Conservation (phyloP, 1,140 invertebrate species). For the Drosophila triauraria region DNA sequence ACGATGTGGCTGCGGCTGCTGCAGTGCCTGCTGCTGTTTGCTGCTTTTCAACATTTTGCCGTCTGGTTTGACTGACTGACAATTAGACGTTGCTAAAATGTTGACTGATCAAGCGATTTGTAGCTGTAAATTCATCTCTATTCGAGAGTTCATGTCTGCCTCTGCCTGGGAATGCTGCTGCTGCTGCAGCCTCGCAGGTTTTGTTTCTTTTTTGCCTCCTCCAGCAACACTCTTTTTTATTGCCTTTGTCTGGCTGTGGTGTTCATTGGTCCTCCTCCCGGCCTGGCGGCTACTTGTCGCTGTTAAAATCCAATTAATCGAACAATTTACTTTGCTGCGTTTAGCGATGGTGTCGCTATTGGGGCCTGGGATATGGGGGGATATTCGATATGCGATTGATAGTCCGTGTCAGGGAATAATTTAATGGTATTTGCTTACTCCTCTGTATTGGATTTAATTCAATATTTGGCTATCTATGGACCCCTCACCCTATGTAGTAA, state of each 20-base stretch:
- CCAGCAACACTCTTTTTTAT: conserved; percentile 39
- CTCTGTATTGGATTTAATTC: neutral
- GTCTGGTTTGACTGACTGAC: conserved; percentile 75
- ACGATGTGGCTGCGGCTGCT: conserved; percentile 16
- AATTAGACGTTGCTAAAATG: conserved; percentile 83
- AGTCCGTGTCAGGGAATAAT: conserved; percentile 28
- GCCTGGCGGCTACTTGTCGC: conserved; percentile 79
- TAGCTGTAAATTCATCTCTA: conserved; percentile 85
- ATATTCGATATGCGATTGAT: conserved; percentile 43
- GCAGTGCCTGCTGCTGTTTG: neutral
- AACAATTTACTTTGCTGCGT: conserved; percentile 84
- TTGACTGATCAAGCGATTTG: conserved; percentile 85
- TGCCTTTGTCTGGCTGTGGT: conserved; percentile 39
- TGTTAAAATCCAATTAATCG: conserved; percentile 85
- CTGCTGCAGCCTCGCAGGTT: conserved; percentile 8
- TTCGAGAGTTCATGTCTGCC: conserved; percentile 69
- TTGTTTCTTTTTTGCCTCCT: conserved; percentile 5
- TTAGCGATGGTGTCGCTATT: conserved; percentile 74
- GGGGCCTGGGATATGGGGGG: conserved; percentile 20
- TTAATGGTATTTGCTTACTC: neutral
- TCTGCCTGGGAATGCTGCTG: conserved; percentile 38
- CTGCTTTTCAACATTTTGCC: conserved; percentile 32
- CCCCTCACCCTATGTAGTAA: neutral
- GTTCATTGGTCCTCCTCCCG: conserved; percentile 36
- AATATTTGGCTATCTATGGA: neutral